Conservation (phyloP, 2,888 invertebrate species). For the Geophilus truncorum region DNA sequence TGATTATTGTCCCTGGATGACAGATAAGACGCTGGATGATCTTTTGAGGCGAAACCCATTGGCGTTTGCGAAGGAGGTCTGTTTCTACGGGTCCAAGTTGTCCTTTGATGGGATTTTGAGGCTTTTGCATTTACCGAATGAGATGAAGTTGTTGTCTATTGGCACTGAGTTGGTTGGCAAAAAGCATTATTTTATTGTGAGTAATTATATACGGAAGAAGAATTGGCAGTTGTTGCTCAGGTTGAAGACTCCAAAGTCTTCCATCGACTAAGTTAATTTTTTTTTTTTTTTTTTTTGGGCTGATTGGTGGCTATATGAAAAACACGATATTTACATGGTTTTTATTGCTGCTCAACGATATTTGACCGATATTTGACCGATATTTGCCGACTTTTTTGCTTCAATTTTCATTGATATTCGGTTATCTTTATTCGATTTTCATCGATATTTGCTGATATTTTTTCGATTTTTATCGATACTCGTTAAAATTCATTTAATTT, state of each 20-base stretch:
- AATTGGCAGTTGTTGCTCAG: background rate
- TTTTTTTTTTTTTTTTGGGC: too few species aligned
- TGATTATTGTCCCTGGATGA: slow-evolving; percentile 17
- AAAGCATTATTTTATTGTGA: background rate
- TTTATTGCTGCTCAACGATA: too few species aligned
- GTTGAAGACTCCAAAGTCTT: background rate
- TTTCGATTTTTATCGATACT: too few species aligned
- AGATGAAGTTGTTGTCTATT: background rate
- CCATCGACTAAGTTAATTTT: background rate
- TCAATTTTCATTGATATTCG: too few species aligned
- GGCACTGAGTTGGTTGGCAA: background rate
- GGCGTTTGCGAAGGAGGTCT: background rate
- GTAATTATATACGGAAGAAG: slow-evolving; percentile 17
- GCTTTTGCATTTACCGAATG: background rate
- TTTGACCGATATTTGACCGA: too few species aligned
- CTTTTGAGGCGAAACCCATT: slow-evolving; percentile 27
- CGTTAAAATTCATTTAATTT: too few species aligned
- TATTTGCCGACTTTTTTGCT: too few species aligned
- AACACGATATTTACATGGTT: too few species aligned
- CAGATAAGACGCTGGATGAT: slow-evolving; percentile 31
- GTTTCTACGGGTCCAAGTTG: slow-evolving; percentile 1
- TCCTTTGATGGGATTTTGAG: slow-evolving; percentile 23
- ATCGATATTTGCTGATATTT: too few species aligned
- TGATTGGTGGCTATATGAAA: too few species aligned
- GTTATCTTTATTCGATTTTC: too few species aligned